phyloP scores from a whole-genome alignment of 2,888 invertebrate species.

The Rhingia campestris region DNA sequence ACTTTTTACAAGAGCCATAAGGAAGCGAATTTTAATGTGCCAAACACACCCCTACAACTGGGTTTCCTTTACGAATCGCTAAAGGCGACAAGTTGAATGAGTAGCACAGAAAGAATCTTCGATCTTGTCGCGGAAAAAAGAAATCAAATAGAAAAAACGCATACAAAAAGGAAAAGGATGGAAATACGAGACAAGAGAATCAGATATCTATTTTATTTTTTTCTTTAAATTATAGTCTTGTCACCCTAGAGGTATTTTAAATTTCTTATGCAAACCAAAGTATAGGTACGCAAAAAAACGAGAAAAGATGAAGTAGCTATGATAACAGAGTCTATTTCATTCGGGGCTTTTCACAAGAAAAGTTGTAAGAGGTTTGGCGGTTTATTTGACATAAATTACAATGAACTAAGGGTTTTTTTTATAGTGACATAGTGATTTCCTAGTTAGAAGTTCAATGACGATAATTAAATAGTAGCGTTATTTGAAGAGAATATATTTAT shows the following conservation, averaged over 20 bases:
- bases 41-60: constrained; percentile 45
- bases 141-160: constrained; percentile 61
- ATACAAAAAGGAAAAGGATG: constrained; percentile 13
- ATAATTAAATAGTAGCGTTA: constrained; percentile 45
- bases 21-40: constrained; percentile 72
- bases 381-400: constrained; percentile 60
- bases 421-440: constrained; percentile 12
- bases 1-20: constrained; percentile 22
- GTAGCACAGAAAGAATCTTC: constrained; percentile 64
- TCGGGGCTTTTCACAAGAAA: constrained; percentile 51
- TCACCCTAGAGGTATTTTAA: constrained; percentile 65
- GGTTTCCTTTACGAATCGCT: constrained; percentile 47
- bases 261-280: constrained; percentile 71
- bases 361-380: constrained; percentile 47
- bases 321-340: constrained; percentile 60
- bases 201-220: constrained; percentile 51
- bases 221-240: constrained; percentile 62
- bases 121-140: constrained; percentile 62
- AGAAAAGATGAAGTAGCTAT: constrained; percentile 6
- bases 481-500: constrained; percentile 24
- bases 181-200: constrained; percentile 54
- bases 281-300: constrained; percentile 32
- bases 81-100: constrained; percentile 64
- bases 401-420: not conserved
- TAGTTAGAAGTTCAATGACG: constrained; percentile 55